These are phyloP conservation scores for Apis cerana DNA, from an alignment of 1,140 invertebrate species.

Conservation along the genomic window DNA sequence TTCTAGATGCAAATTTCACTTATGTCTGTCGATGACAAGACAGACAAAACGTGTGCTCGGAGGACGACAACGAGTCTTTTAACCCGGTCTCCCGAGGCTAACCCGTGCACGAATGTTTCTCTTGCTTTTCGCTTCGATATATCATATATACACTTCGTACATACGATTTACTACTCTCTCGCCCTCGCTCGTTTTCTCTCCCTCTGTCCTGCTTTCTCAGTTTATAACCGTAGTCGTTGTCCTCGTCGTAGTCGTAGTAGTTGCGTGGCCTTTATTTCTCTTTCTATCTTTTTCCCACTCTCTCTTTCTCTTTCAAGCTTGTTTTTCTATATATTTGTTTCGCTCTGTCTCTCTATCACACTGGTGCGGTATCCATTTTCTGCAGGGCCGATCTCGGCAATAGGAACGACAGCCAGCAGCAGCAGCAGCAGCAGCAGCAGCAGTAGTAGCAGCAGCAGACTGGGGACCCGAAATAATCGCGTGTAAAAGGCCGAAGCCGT, in stretches of 20 bases:
- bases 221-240: constrained; percentile 10
- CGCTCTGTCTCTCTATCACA: constrained; percentile 43
- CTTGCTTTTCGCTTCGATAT: constrained; percentile 15
- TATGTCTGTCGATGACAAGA: constrained; percentile 40
- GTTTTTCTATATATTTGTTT: constrained; percentile 21
- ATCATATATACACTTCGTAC: constrained; percentile 33
- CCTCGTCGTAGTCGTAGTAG: constrained; percentile 35
- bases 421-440: constrained; percentile 2
- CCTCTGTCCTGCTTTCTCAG: constrained; percentile 32
- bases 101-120: constrained; percentile 24
- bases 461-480: constrained; percentile 41
- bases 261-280: constrained; percentile 55
- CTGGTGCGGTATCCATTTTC: constrained; percentile 65
- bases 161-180: constrained; percentile 46
- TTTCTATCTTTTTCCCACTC: constrained; percentile 14
- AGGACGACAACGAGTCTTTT: constrained; percentile 6
- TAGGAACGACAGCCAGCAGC: constrained; percentile 41
- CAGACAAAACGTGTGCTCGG: constrained; percentile 15
- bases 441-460: neutral
- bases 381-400: constrained; percentile 44
- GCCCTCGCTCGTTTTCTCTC: constrained; percentile 40
- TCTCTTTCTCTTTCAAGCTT: constrained; percentile 14
- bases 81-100: constrained; percentile 37
- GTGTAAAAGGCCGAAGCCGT: constrained; percentile 3
- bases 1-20: constrained; percentile 35